phyloP scores from a whole-genome alignment of 2,888 invertebrate genomes.

The Synanthedon andrenaeformis region DNA sequence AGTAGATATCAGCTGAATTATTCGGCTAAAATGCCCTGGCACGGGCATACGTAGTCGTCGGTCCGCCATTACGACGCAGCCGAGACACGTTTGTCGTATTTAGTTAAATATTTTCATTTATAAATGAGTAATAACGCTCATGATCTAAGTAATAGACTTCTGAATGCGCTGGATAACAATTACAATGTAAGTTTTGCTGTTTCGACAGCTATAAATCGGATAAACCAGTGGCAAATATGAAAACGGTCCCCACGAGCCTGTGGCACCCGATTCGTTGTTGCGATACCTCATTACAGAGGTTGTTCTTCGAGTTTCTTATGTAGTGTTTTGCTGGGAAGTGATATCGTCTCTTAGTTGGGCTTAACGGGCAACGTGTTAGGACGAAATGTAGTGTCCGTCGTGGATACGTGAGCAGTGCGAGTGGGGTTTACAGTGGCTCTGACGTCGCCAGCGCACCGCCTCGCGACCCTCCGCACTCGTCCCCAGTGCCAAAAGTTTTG shows the following conservation, averaged over 20 bases:
- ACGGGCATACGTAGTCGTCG: conserved; percentile 73
- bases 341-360: not conserved
- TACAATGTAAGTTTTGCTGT: conserved; percentile 91
- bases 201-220: conserved; percentile 53
- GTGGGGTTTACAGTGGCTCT: conserved; percentile 55
- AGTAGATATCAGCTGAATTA: conserved; percentile 72
- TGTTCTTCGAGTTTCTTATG: conserved; percentile 28
- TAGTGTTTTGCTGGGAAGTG: conserved; percentile 21
- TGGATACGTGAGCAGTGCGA: conserved; percentile 57
- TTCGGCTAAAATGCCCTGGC: conserved; percentile 73
- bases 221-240: conserved; percentile 52
- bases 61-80: conserved; percentile 72
- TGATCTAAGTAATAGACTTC: conserved; percentile 96
- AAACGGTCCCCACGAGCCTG: conserved; percentile 65
- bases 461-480: conserved; percentile 37
- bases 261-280: conserved; percentile 63
- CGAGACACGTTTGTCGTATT: conserved; percentile 72
- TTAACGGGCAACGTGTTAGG: not conserved
- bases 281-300: conserved; percentile 49
- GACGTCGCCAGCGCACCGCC: conserved; percentile 61
- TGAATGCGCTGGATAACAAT: conserved; percentile 95
- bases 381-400: conserved; percentile 35
- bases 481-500: conserved; percentile 67
- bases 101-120: conserved; percentile 73
- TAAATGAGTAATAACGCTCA: conserved; percentile 86